phyloP scores from a whole-genome alignment of 2,888 invertebrate genomes.

The Vesta saturnalis region DNA sequence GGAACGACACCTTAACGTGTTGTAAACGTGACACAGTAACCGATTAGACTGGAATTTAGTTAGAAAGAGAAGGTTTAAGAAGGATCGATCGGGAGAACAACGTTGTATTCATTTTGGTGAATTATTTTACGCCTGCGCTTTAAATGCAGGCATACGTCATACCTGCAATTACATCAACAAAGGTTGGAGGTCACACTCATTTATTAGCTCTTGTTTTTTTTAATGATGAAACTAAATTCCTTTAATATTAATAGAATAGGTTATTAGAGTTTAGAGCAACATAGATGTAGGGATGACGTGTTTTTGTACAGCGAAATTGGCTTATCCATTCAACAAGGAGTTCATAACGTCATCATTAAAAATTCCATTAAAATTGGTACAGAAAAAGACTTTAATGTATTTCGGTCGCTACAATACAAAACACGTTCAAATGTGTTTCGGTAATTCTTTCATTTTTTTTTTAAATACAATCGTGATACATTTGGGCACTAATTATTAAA shows the following conservation, averaged over 20 bases:
- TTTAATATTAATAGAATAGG: not conserved
- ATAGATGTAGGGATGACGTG: not conserved
- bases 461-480: too few relatives aligned
- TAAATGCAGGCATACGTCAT: constrained; percentile 51
- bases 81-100: constrained; percentile 49
- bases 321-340: not conserved
- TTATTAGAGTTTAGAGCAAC: not conserved
- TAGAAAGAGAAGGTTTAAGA: constrained; percentile 37
- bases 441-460: too few relatives aligned
- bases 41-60: constrained; percentile 54
- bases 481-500: too few relatives aligned
- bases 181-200: constrained; percentile 45
- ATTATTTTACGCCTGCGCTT: constrained; percentile 44
- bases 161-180: constrained; percentile 50
- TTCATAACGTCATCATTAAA: not conserved
- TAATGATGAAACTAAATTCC: not conserved
- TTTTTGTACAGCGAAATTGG: not conserved
- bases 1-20: constrained; percentile 19
- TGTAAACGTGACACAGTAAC: constrained; percentile 51
- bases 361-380: not conserved
- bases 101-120: constrained; percentile 40
- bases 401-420: too few relatives aligned
- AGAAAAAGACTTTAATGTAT: too few relatives aligned
- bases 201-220: constrained; percentile 10
- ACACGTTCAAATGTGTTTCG: too few relatives aligned